Evolutionary conservation across 2,888 invertebrate species (phyloP).

Genomic region (Caenorhabditis imperialis): DNA sequence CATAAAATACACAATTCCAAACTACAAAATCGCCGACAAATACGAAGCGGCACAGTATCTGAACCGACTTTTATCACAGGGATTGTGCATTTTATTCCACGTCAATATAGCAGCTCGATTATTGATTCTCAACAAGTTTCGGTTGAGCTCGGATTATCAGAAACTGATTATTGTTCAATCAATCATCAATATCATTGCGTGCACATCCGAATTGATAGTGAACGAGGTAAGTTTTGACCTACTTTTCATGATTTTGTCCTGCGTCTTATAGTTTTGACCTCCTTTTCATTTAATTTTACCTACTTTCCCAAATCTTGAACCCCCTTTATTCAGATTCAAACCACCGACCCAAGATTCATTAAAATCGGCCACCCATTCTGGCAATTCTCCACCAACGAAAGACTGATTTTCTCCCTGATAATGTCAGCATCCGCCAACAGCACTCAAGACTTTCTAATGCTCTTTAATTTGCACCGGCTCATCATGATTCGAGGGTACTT

Average conservation of each 20-base stretch:
- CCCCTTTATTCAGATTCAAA: constrained; percentile 40
- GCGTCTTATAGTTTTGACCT: too few species aligned
- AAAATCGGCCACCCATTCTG: constrained; percentile 44
- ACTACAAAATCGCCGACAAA: constrained; percentile 2
- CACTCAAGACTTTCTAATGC: constrained; percentile 33
- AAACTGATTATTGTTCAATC: constrained; percentile 28
- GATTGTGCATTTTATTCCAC: constrained; percentile 16
- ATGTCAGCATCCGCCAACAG: not conserved
- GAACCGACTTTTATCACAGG: constrained; percentile 9
- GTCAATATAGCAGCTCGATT: constrained; percentile 4
- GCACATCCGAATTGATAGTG: constrained; percentile 14
- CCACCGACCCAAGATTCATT: not conserved
- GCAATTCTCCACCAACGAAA: constrained; percentile 14
- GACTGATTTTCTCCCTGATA: not conserved
- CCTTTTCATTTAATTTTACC: too few species aligned
- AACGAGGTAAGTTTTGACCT: constrained; percentile 30
- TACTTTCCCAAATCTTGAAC: too few species aligned
- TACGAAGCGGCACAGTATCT: constrained; percentile 20
- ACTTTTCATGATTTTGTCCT: too few species aligned
- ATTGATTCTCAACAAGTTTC: constrained; percentile 6
- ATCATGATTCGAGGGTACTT: constrained; percentile 21
- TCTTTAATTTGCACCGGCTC: constrained; percentile 34
- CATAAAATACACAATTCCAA: constrained; percentile 7
- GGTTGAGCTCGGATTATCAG: constrained; percentile 27
- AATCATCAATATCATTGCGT: constrained; percentile 8